These are phyloP conservation scores for Eidolon helvum DNA, from an alignment of 2,113 vertebrate genomes.

Conservation along the genomic window DNA sequence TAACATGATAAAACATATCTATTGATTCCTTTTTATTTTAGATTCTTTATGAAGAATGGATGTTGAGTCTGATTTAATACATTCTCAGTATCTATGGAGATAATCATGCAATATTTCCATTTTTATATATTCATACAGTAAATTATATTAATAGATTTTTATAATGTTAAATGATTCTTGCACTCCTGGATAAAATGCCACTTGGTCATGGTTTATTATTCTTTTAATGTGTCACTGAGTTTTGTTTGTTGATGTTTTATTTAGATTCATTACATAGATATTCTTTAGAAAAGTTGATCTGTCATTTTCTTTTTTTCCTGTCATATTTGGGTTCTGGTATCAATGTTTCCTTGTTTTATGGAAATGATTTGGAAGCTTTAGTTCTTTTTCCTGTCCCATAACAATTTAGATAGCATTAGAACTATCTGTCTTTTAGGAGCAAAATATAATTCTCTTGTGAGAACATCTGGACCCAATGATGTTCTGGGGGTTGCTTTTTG, in stretches of 20 bases:
- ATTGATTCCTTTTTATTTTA: not conserved
- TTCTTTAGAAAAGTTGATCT: not conserved
- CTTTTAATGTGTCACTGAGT: slow-evolving; percentile 23
- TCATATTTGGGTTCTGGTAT: not conserved
- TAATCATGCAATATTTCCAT: not conserved
- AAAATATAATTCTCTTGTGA: slow-evolving; percentile 5
- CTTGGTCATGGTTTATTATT: slow-evolving; percentile 30
- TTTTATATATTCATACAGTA: slow-evolving; percentile 28
- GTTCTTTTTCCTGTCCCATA: not conserved
- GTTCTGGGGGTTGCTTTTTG: not conserved
- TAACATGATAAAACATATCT: not conserved
- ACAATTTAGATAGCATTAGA: not conserved
- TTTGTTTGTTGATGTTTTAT: slow-evolving; percentile 31
- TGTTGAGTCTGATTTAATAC: not conserved
- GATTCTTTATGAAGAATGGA: not conserved
- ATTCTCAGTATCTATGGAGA: slow-evolving; percentile 12
- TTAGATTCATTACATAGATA: slow-evolving; percentile 17
- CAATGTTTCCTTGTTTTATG: slow-evolving; percentile 43
- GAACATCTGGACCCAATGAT: not conserved
- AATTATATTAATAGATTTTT: slow-evolving; percentile 3
- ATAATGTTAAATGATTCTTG: not conserved
- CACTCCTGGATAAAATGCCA: not conserved
- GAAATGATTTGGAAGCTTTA: not conserved
- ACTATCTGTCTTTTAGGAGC: not conserved
- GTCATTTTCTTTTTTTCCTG: not conserved